A percentile compares a stretch with the other conserved stretches of the same genome.
Evolutionary conservation across 2,797 vertebrate species (phyloP).

Genomic region (Etheostoma perlongum): DNA sequence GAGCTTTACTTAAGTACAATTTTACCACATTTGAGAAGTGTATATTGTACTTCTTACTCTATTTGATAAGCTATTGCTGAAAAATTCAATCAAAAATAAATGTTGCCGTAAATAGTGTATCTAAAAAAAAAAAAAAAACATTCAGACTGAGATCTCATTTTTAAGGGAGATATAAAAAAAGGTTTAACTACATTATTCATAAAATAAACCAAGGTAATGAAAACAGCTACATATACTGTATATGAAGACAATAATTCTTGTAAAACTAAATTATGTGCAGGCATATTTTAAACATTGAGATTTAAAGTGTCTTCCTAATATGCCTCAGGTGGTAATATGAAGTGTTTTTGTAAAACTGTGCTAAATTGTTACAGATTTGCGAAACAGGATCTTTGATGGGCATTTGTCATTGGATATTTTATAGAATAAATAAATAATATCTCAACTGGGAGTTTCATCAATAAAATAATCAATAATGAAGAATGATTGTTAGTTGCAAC

Average conservation of each 20-base stretch:
- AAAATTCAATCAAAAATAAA: too few species aligned
- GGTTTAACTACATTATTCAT: background rate
- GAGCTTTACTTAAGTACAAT: background rate
- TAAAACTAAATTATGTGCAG: background rate
- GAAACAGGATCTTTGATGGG: background rate
- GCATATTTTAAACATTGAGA: background rate
- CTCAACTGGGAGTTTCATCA: slow-evolving; percentile 17
- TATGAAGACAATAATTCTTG: background rate
- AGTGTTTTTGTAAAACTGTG: too few species aligned
- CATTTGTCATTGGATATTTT: slow-evolving; percentile 17
- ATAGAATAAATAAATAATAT: slow-evolving; percentile 3
- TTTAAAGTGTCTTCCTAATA: background rate
- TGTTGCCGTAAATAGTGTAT: too few species aligned
- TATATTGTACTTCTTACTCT: background rate
- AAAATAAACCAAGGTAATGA: background rate
- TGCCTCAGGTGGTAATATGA: too few species aligned
- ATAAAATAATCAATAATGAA: slow-evolving; percentile 26
- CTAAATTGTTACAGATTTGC: background rate
- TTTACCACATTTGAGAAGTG: background rate
- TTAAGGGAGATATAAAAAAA: background rate
- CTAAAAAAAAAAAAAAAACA: too few species aligned
- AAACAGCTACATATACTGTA: background rate
- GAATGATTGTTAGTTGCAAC: background rate
- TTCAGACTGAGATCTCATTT: background rate
- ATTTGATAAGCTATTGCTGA: too few species aligned